Percentiles rank a stretch among this genome's conserved stretches.
Conservation (phyloP, 2,888 invertebrate genomes). For the Odontocerum albicorne region DNA sequence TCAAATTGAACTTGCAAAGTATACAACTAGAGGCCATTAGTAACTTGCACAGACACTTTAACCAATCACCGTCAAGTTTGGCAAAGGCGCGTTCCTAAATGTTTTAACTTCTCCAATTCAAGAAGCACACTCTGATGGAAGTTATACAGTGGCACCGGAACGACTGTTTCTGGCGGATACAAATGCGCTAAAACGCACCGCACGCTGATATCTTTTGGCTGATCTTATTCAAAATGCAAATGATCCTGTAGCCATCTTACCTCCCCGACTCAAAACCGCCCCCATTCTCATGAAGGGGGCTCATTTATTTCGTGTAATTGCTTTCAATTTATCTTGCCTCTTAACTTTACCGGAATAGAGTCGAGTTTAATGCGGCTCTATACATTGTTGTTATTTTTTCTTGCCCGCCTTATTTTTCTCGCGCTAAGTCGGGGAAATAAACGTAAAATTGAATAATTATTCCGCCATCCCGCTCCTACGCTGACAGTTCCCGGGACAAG, state of each 20-base stretch:
- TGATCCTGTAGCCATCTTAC: conserved; percentile 26
- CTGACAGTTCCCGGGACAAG: conserved; percentile 16
- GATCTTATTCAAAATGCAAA: conserved; percentile 36
- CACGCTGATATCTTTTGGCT: conserved; percentile 19
- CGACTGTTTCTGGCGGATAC: conserved; percentile 14
- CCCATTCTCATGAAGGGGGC: conserved; percentile 13
- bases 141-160: neutral
- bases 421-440: conserved; percentile 26
- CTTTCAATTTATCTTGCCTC: conserved; percentile 37
- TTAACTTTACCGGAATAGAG: conserved; percentile 32
- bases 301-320: conserved; percentile 37
- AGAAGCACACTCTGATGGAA: neutral
- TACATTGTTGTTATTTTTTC: conserved; percentile 32
- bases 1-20: too few species aligned
- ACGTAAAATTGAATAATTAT: conserved; percentile 35
- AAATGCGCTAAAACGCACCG: conserved; percentile 28
- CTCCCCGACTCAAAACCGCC: conserved; percentile 8
- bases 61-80: conserved; percentile 6
- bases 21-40: too few species aligned
- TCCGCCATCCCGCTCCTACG: conserved; percentile 24
- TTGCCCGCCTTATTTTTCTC: conserved; percentile 20
- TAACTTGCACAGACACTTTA: too few species aligned
- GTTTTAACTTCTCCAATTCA: too few species aligned
- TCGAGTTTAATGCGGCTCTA: conserved; percentile 27
- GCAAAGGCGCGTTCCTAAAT: too few species aligned